Base-by-base conservation (phyloP, 2,797 vertebrate species). In the Taeniopygia guttata region DNA sequence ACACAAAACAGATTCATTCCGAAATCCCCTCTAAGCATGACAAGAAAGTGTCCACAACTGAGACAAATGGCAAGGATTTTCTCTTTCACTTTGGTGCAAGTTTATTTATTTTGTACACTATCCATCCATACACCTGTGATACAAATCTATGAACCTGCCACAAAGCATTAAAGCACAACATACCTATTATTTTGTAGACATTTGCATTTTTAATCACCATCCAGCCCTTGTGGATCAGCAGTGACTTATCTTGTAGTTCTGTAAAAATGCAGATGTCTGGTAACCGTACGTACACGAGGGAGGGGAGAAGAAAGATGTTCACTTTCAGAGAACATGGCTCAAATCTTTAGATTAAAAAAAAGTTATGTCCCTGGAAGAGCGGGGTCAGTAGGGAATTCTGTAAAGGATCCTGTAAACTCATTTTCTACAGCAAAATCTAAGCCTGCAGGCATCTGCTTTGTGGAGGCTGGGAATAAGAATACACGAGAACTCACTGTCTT, bases 91-190 rank as follows among this genome's bases (percentile, higher is more conserved):
- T 98, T 98, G 98, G 97, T 98, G 98, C 97, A 98, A 98, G 98
- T 97, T 96, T 97, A 79, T 98, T 97, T 97, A 98, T 98, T 98
- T 95, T 98, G 98, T 97, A 98, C 94, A 97, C 97, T 95, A 91
- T 95, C 96, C 98, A 98, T 98, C 98, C 97, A 98, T 98, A 98
- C 98, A 98, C 97, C 98, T 98, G 98, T 66, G 93, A 96, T 98
- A 98, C 98, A 98, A 98, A 98, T 97, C 94, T 87, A 94, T 79
- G 70, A 96, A 94, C 95, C 96, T 98, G 97, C 97, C 97, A 98
- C 97, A 97, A 95, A 97, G 96, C 96, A 96, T 96, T 96, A 96
- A 98, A 98, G 97, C 96, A 97, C 91, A 97, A 97, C 94, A 97
- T 96, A 96, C 82, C 66, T 94, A 96, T 87, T 90, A 93, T 91